Evolutionary conservation across 2,888 invertebrate genomes (phyloP), one percentile per base, ranked within the genome.

Genomic region (Deilephila elpenor): DNA sequence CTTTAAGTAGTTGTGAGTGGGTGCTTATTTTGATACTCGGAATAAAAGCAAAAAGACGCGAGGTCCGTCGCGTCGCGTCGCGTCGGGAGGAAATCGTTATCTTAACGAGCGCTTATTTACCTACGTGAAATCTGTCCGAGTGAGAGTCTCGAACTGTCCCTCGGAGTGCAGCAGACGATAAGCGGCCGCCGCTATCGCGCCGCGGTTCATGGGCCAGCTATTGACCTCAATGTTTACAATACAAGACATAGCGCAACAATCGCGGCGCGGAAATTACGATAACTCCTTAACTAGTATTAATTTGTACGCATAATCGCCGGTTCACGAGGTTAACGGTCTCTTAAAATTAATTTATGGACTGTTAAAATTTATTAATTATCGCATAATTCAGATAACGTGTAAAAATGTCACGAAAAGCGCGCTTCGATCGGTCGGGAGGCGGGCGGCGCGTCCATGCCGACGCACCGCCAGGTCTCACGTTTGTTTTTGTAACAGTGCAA

Each of bases 81-180:
- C 88, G 88, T 84, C 88, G 88, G 89, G 87, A 92, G 93, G 93
- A 93, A 93, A 93, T 89, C 85, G 89, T 93, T 93, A 94, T 93
- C 93, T 93, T 89, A 92, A 92, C 89, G 93, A 91, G 85, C 85
- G 85, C 84, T 88, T 92, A 91, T 93, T 92, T 93, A 83, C 74
- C 74, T 74, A 91, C 92, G 93, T 93, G 86, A 92, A 93, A 93
- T 93, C 93, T 92, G 67, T 67, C 67, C 51, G 89, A 89, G 89
- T 87, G 89, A 88, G 87, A 85, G 84, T 86, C 87, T 90, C 88
- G 87, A 87, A 86, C 88, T 88, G 92, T 89, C 90, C 88, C 88
- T 84, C 77, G 77, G 88, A 89, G 91, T 89, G 91, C 91, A 89
- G 83, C 82, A 90, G 80, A 86, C 90, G 93, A 93, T 93, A 93